Evolutionary conservation across 2,797 vertebrate genomes (phyloP), one percentile per base, ranked within the genome.

Genomic region (Sarcophilus harrisii): DNA sequence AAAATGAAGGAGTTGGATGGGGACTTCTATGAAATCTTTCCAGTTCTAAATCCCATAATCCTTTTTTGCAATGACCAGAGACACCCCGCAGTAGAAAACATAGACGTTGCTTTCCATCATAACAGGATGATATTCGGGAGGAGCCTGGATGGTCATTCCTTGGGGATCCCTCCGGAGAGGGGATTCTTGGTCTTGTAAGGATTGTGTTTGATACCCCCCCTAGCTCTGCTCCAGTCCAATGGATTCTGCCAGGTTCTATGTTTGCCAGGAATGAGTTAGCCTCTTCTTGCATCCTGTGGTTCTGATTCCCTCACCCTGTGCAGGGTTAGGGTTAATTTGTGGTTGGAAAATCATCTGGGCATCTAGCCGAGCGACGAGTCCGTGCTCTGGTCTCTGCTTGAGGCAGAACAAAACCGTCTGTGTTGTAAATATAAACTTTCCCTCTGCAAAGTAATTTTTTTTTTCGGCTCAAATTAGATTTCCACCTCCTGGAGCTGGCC

Each of bases 281-380:
- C 98, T 97, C 98, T 87, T 81, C 38, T 95, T 97, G 96, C 95
- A 97, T 98, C 99, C 99, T 98, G 98, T 98, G 97, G 97, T 98
- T 98, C 99, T 99, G 99, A 99, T 98, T 99, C 98, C 98, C 98
- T 99, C 98, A 98, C 98, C 98, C 98, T 98, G 97, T 87, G 95
- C 98, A 98, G 98, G 98, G 98, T 99, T 99, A 99, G 97, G 98
- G 99, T 98, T 99, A 99, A 99, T 99, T 99, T 99, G 99, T 98
- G 99, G 99, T 99, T 60, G 98, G 99, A 99, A 99, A 99, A 94
- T 99, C 99, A 99, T 98, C 98, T 98, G 98, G 98, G 98, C 98
- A 96, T 98, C 97, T 98, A 98, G 98, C 98, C 98, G 98, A 96
- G 96, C 98, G 98, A 98, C 99, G 99, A 99, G 99, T 98, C 99